These are phyloP conservation scores for Chrysotoxum bicinctum DNA, from an alignment of 2,888 invertebrate genomes.

Conservation along the genomic window DNA sequence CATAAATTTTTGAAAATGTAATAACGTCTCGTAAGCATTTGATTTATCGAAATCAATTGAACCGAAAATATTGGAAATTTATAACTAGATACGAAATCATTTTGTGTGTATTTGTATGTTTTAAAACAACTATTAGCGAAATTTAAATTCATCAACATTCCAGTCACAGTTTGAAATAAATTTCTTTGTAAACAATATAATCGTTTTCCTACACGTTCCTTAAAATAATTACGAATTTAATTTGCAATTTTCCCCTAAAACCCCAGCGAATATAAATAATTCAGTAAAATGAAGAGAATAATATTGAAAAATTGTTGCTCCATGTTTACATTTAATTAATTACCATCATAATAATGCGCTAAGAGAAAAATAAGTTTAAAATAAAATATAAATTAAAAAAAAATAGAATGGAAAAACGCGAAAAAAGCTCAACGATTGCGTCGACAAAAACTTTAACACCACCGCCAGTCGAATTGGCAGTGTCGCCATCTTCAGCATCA, in stretches of 20 bases:
- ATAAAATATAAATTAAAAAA: constrained; percentile 11
- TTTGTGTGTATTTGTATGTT: neutral
- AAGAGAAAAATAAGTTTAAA: constrained; percentile 28
- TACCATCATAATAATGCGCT: constrained; percentile 25
- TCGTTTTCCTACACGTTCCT: constrained; percentile 12
- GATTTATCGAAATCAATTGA: no score
- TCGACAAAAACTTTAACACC: constrained; percentile 66
- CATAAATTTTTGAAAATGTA: no score
- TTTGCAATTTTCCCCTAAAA: constrained; percentile 8
- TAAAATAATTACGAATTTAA: constrained; percentile 6
- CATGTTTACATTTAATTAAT: constrained; percentile 40
- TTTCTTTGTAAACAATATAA: constrained; percentile 44
- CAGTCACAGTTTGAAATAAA: constrained; percentile 14
- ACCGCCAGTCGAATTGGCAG: constrained; percentile 46
- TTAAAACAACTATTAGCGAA: no score
- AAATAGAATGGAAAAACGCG: constrained; percentile 63
- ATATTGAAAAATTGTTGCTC: constrained; percentile 36
- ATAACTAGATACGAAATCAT: neutral
- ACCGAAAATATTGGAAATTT: no score
- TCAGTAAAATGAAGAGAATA: constrained; percentile 29
- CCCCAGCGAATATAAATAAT: neutral
- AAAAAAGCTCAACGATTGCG: constrained; percentile 58
- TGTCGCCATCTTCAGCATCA: constrained; percentile 72
- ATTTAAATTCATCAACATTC: neutral
- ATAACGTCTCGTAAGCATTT: no score